Conservation (phyloP, 2,113 vertebrate species). For the Hylia prasina region DNA sequence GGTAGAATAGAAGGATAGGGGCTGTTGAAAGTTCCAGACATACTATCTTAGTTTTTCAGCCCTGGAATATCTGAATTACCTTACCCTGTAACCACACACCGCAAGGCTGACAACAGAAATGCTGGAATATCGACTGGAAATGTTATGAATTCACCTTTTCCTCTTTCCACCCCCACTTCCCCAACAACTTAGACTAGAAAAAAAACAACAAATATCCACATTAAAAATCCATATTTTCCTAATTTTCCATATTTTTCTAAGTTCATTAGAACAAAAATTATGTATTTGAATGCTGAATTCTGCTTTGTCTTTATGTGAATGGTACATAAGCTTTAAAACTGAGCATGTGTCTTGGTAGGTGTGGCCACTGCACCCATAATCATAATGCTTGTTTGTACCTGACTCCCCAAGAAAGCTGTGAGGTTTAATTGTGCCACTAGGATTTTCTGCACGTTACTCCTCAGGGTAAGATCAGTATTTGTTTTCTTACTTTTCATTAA, state of each 20-base stretch:
- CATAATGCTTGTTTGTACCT: neutral
- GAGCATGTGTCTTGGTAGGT: neutral
- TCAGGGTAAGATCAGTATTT: neutral
- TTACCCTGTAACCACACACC: conserved; percentile 31
- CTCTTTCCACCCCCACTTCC: conserved; percentile 64
- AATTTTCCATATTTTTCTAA: no score
- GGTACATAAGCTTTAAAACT: neutral
- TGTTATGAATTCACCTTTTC: conserved; percentile 66
- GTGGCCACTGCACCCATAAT: neutral
- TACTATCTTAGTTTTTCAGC: neutral
- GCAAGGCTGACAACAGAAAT: conserved; percentile 43
- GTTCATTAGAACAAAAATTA: neutral
- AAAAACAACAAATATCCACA: conserved; percentile 36
- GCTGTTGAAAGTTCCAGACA: neutral
- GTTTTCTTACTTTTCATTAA: neutral
- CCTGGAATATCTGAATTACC: conserved; percentile 47
- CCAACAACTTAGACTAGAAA: conserved; percentile 44
- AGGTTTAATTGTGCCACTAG: neutral
- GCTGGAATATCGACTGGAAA: conserved; percentile 61
- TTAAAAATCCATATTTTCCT: neutral
- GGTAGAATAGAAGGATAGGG: neutral
- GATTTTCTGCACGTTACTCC: neutral
- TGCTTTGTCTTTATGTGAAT: neutral
- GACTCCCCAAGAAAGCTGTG: neutral
- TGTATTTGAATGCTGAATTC: neutral